These are phyloP conservation scores for Polyergus mexicanus DNA, from an alignment of 1,140 invertebrate genomes.

Conservation along the genomic window DNA sequence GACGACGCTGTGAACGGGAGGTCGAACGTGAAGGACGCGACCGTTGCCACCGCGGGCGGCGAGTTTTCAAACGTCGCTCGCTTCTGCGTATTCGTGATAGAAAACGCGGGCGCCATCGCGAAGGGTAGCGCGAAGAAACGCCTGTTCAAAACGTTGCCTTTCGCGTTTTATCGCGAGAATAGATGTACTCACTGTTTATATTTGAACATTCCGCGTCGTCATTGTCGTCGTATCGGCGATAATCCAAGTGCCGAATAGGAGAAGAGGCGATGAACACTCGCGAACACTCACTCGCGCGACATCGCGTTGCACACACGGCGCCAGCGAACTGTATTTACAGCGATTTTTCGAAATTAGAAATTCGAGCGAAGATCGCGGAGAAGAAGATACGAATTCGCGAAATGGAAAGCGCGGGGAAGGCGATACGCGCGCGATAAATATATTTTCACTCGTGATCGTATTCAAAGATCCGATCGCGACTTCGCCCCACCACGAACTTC, in stretches of 20 bases:
- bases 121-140: constrained; percentile 9
- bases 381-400: background rate
- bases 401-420: constrained; percentile 46
- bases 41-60: constrained; percentile 48
- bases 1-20: constrained; percentile 17
- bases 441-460: constrained; percentile 30
- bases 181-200: constrained; percentile 43
- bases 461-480: constrained; percentile 58
- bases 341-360: background rate
- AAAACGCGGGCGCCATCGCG: background rate
- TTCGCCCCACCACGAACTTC: constrained; percentile 54
- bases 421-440: constrained; percentile 22
- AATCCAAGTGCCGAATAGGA: constrained; percentile 67
- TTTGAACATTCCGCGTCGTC: background rate
- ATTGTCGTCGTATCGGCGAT: constrained; percentile 25
- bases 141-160: constrained; percentile 31
- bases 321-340: background rate
- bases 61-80: constrained; percentile 27
- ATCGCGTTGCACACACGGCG: background rate
- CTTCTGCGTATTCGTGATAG: constrained; percentile 25
- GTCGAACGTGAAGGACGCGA: constrained; percentile 48
- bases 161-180: background rate
- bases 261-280: constrained; percentile 48
- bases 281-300: constrained; percentile 60
- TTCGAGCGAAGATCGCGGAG: background rate